Evolutionary conservation across 2,888 invertebrate genomes (phyloP).

Genomic region (Ophion ventricosus): DNA sequence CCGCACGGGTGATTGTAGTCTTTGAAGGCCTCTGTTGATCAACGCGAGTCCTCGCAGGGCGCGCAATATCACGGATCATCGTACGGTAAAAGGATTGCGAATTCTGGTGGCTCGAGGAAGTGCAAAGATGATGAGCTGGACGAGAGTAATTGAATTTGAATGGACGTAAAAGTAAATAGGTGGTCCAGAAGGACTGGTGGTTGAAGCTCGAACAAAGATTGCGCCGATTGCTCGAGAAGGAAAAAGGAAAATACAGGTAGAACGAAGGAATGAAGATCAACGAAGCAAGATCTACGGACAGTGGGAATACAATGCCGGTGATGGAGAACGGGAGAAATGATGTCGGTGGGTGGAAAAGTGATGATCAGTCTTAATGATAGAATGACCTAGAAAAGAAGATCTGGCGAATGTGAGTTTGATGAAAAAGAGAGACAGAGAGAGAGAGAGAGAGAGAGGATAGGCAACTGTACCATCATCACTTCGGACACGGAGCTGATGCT

Average conservation of each 20-base stretch:
- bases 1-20: too few species aligned
- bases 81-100: conserved; percentile 63
- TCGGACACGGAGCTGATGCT: conserved; percentile 99
- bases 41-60: background rate
- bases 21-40: background rate
- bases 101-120: background rate
- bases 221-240: background rate
- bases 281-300: background rate
- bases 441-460: conserved; percentile 67
- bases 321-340: conserved; percentile 7
- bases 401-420: conserved; percentile 72
- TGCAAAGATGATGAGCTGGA: too few species aligned
- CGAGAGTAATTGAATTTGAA: background rate
- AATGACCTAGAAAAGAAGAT: conserved; percentile 64
- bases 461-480: conserved; percentile 95
- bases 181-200: too few species aligned
- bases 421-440: conserved; percentile 70
- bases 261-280: background rate
- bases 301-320: background rate
- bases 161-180: too few species aligned
- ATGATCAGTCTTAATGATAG: conserved; percentile 11
- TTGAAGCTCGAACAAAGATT: conserved; percentile 19
- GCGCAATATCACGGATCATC: conserved; percentile 56
- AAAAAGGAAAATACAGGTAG: background rate
- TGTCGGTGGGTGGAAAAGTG: conserved; percentile 13